Evolutionary conservation across 2,113 vertebrate species (phyloP).

Genomic region (Clarias macrocephalus): DNA sequence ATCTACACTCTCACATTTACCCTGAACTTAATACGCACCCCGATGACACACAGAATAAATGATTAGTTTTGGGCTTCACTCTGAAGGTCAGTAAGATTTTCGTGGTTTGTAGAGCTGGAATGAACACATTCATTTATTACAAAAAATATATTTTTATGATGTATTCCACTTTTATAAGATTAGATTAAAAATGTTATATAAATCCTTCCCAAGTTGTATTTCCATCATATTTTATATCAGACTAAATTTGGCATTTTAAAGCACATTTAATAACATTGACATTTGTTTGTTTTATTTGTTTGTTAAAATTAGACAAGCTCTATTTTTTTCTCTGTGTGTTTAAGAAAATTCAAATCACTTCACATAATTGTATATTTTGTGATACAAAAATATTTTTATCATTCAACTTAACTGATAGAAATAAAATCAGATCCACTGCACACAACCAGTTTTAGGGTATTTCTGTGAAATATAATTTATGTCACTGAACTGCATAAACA

Average conservation of each 20-base stretch:
- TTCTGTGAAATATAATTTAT: not conserved
- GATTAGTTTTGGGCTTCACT: not conserved
- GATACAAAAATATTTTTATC: not conserved
- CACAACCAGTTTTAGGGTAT: not conserved
- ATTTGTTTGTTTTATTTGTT: not conserved
- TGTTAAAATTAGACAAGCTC: not conserved
- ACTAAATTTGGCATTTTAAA: not conserved
- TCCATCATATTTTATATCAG: not conserved
- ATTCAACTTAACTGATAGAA: not conserved
- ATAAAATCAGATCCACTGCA: not conserved
- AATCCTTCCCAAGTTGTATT: not conserved
- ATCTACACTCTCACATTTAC: constrained; percentile 16
- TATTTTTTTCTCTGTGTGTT: not conserved
- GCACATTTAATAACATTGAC: too few species aligned
- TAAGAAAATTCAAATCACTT: not conserved
- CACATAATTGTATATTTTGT: too few species aligned
- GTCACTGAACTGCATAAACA: not conserved
- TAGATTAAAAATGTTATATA: not conserved
- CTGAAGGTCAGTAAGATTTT: not conserved
- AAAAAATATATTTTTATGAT: not conserved
- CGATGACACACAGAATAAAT: not conserved
- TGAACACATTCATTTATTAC: not conserved
- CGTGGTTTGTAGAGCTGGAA: not conserved
- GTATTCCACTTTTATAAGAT: not conserved
- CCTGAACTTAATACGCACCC: constrained; percentile 50